Evolutionary conservation across 2,888 invertebrate species (phyloP).

Genomic region (Lapara coniferarum): DNA sequence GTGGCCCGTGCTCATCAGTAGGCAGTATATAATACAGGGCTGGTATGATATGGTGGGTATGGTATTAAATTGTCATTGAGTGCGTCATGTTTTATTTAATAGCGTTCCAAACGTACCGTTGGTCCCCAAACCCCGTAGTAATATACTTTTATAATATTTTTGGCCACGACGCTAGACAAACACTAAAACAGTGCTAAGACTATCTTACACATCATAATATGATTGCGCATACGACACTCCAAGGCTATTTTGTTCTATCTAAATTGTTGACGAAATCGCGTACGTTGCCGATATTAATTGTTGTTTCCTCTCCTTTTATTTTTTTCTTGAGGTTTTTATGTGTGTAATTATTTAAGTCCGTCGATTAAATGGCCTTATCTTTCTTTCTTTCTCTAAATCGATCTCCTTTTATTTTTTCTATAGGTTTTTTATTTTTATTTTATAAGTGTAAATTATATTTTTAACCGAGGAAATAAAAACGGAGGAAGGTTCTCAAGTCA

Average conservation of each 20-base stretch:
- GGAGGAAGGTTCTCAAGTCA: too few species aligned
- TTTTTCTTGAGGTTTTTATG: not conserved
- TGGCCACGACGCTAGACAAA: not conserved
- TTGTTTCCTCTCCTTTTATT: conserved; percentile 15
- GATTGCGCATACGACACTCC: conserved; percentile 39
- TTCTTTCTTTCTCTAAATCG: too few species aligned
- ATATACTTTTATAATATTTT: not conserved
- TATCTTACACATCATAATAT: conserved; percentile 36
- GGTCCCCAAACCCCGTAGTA: not conserved
- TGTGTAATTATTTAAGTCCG: too few species aligned
- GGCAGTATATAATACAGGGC: too few species aligned
- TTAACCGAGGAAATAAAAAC: too few species aligned
- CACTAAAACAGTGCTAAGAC: conserved; percentile 32
- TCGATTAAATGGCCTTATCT: not conserved
- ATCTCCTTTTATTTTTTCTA: too few species aligned
- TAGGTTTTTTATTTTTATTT: too few species aligned
- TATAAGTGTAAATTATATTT: too few species aligned
- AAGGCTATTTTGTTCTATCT: conserved; percentile 41
- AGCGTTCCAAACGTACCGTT: not conserved
- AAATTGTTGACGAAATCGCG: conserved; percentile 41
- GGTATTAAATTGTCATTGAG: not conserved
- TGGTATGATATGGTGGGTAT: too few species aligned
- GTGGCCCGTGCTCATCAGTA: too few species aligned
- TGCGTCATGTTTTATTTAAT: not conserved
- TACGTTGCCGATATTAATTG: conserved; percentile 26